Base-by-base conservation (phyloP, 2,888 invertebrate species). In the Drosophila diplacantha region DNA sequence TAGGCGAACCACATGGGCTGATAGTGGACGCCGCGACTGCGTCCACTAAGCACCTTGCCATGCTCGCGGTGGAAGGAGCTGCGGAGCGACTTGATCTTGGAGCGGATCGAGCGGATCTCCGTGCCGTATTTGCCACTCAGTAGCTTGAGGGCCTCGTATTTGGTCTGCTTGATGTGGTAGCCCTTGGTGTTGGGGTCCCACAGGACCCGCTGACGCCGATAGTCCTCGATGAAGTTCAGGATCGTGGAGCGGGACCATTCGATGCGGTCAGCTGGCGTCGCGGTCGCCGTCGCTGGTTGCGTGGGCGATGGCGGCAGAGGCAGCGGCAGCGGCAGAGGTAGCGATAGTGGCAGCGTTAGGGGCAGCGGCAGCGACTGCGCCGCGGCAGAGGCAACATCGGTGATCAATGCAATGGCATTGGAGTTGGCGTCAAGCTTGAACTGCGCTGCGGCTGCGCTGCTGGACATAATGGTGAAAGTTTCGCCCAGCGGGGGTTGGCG, bases 1-100 rank as follows among this genome's bases (percentile, higher is more conserved):
- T 87, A 87, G 74, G 87, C 87, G 74, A 87, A 87, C 87, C 87
- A 87, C 87, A 87, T 87, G 68, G 87, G 87, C 72, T 87, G 87
- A 76, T 87, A 87, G 66, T 79, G 83, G 5, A 87, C 79, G 26
- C 87, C 87, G 46, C 86, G 86, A 51, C 71, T 84, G 69, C 86
- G 81, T 31, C 87, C 86, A 56, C 77, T 87, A 35, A 87, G 74
- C 72, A 87, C 87, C 78, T 87, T 87, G 60, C 87, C 87, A 49
- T 87, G 87, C 52, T 87, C 87, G 22, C 87, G 85, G 62, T 87
- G 87, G 61, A 87, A 87, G 44, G 87, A 87, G 56, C 87, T 87
- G 46, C 87, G 86, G 69, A 87, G 71, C 63, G 86, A 86, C 67
- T 87, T 87, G 62, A 87, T 87, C 71, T 87, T 87, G 26, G 87